Base-by-base conservation (phyloP, 2,797 vertebrate species). In the Orestias chungarensis region DNA sequence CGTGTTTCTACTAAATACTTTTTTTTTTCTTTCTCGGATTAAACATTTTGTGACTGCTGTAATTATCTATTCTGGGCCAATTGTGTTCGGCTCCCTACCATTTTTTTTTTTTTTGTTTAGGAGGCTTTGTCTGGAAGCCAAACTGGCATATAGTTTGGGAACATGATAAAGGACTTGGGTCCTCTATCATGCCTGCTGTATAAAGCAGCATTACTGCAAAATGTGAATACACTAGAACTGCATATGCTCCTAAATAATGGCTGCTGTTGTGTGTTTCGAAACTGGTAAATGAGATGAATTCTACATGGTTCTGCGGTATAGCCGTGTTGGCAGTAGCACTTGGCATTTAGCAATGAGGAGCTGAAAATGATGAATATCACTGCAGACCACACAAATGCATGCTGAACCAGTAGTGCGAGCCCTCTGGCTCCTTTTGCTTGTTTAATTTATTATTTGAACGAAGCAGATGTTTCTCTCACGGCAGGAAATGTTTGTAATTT, bases 181-280 rank as follows among this genome's bases (percentile, higher is more conserved):
- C 52, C 35, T 87, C 75, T 64, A 68, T 86, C 61, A 75, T 38
- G 57, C 64, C 68, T 78, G 66, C 46, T 57, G 18, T 20, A 64
- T 29, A 73, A 62, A 33, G 25, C 40, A 71, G 50, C 46, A 59
- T 62, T 35, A 31, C 31, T 54, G 64, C 50, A 71, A 75, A 71
- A 78, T 77, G 49, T 85, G 52, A 73, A 69, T 42, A 68, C 27
- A 47, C 8, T 1, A 67, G 40, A 3, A 17, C 6, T 47, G 27
- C 3, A 27, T 78, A 76, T 79, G 59, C 43, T 61, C 42, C 64
- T 67, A 55, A 79, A 79, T 66, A 75, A 64, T 55, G 43, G 42
- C 4, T 68, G 15, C 70, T 79, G 68, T 66, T 79, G 66, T 80
- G 70, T 47, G n/a, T 23, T 74, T 70, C 44, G 18, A 77, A 74